These are phyloP conservation scores for Astyanax mexicanus DNA, from an alignment of 2,797 vertebrate genomes.

Conservation along the genomic window DNA sequence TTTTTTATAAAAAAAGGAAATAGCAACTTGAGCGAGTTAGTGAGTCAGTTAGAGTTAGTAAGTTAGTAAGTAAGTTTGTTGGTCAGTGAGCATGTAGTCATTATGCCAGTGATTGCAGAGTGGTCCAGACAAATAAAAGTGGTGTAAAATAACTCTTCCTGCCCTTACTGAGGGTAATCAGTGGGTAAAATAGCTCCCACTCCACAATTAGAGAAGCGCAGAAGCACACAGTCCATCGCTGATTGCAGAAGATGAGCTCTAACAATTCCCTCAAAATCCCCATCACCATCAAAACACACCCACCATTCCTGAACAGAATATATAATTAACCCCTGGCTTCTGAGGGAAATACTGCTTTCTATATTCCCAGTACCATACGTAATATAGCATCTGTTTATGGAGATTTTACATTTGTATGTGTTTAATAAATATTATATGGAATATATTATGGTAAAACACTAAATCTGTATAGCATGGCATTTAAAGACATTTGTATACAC, in stretches of 20 bases:
- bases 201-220: slow-evolving; percentile 98
- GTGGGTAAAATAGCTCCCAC: slow-evolving; percentile 93
- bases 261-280: slow-evolving; percentile 43
- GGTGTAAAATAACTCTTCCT: no score
- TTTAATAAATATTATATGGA: no score
- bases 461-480: no score
- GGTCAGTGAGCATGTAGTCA: neutral
- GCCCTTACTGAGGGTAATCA: slow-evolving; percentile 84
- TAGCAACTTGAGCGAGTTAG: no score
- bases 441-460: no score
- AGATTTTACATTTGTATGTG: no score
- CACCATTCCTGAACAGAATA: slow-evolving; percentile 93
- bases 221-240: slow-evolving; percentile 94
- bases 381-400: no score
- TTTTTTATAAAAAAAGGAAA: no score
- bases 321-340: slow-evolving; percentile 87
- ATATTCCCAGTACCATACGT: no score
- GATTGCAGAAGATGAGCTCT: slow-evolving; percentile 90
- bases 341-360: slow-evolving; percentile 61
- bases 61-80: no score
- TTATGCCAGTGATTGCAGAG: neutral
- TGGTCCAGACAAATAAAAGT: neutral
- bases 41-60: neutral
- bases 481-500: no score
- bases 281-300: slow-evolving; percentile 56